phyloP scores from a whole-genome alignment of 2,888 invertebrate species.

The Agapetus fuscipes region DNA sequence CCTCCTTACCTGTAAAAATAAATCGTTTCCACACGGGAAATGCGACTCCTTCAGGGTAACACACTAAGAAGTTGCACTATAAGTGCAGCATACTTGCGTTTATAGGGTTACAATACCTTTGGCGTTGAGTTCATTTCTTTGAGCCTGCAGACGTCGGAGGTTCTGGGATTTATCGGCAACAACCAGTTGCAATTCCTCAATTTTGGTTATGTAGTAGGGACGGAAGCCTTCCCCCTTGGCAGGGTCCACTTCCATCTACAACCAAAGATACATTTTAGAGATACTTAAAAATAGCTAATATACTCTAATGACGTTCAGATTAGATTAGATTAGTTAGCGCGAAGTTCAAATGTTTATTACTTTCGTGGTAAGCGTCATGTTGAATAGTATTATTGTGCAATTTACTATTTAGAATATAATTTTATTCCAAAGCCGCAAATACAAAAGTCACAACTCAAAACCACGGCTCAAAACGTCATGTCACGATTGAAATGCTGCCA shows the following conservation, averaged over 20 bases:
- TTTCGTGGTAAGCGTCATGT: slow-evolving; percentile 12
- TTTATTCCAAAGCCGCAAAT: no score
- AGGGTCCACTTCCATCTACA: slow-evolving; percentile 65
- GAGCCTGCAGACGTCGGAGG: slow-evolving; percentile 91
- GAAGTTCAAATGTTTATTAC: no score
- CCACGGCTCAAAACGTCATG: neutral
- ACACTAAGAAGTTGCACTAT: no score
- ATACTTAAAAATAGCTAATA: neutral
- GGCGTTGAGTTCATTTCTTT: slow-evolving; percentile 96
- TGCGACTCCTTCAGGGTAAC: no score
- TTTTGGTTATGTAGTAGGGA: slow-evolving; percentile 95
- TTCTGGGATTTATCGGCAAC: slow-evolving; percentile 98
- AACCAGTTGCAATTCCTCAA: slow-evolving; percentile 90
- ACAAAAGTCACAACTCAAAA: neutral
- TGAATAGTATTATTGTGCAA: neutral
- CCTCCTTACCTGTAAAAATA: no score
- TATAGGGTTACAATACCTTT: no score
- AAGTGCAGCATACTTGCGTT: no score
- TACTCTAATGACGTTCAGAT: neutral
- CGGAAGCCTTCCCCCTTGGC: slow-evolving; percentile 81
- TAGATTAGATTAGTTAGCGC: no score
- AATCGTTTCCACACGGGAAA: no score
- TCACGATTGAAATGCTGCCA: neutral
- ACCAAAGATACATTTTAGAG: neutral
- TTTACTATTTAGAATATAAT: no score